phyloP scores from a whole-genome alignment of 2,888 invertebrate genomes.

The Hemaris fuciformis region DNA sequence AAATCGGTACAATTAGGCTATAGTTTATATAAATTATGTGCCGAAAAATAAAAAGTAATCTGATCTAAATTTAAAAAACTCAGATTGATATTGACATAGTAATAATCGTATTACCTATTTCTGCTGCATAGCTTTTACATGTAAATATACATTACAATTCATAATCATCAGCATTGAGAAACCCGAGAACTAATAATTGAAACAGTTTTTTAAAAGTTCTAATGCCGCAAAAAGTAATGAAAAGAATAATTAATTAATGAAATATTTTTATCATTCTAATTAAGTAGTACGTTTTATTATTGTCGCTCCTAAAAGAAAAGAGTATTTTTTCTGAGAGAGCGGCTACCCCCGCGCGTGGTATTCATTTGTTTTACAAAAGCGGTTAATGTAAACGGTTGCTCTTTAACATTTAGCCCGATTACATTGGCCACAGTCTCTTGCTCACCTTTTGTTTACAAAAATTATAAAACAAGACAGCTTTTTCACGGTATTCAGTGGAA shows the following conservation, averaged over 20 bases:
- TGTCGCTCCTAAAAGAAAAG: background rate
- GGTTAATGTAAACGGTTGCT: constrained; percentile 65
- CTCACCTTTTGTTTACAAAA: constrained; percentile 42
- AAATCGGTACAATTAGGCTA: too few relatives aligned
- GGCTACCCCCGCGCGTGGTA: constrained; percentile 49
- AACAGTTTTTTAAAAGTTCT: too few relatives aligned
- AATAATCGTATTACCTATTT: too few relatives aligned
- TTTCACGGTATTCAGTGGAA: background rate
- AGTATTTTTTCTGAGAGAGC: background rate
- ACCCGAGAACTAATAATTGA: too few relatives aligned
- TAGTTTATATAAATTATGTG: too few relatives aligned
- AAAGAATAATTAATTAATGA: background rate
- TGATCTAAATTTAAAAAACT: too few relatives aligned
- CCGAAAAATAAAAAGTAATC: too few relatives aligned
- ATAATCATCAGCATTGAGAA: too few relatives aligned
- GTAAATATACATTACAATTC: too few relatives aligned
- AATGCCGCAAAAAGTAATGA: background rate
- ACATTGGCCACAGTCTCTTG: constrained; percentile 49
- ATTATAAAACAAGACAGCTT: constrained; percentile 32
- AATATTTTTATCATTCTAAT: background rate
- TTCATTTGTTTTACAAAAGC: constrained; percentile 69
- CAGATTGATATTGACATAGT: too few relatives aligned
- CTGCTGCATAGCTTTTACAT: too few relatives aligned
- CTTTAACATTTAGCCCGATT: constrained; percentile 69
- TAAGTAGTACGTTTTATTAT: background rate